Evolutionary conservation across 1,140 invertebrate species (phyloP), one percentile per base, ranked within the genome.

Genomic region (Leptestheria dahalacensis): DNA sequence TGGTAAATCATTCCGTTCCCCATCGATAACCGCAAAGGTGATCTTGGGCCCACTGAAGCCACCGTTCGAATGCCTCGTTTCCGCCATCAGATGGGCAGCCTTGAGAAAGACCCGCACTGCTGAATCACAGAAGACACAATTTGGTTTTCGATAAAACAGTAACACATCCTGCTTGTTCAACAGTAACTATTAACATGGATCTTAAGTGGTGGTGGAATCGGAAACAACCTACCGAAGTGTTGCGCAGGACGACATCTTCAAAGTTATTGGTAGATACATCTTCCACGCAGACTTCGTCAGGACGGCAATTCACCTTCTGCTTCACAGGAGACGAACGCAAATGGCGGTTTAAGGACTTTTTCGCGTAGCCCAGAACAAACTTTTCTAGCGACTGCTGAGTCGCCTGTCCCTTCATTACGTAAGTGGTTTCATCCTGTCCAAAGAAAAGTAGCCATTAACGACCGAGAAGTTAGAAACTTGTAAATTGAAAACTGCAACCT

Each of bases 1-100:
- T 2, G 85, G 84, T 56, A 90, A 72, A 72, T 88, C 85, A 72
- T 90, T 86, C 1, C 76, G 75, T 65, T 86, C 81, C 15, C 82
- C 85, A 72, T 90, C 85, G n/a, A 90, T 77, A 49, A 84, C 77
- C 12, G 78, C 78, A 66, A 88, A 82, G 48, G 70, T 65, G 9
- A 85, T 67, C 65, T 76, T 71, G 51, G 74, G 66, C 63, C 82
- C 73, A 15, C 33, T 1, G 26, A 1, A 29, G 4, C 18, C 12
- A 10, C 21, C 12, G 33, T 21, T 23, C 11, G 4, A 51, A 4
- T 23, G 15, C 1, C 2, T n/a, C 33, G 2, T 53, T 73, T 67
- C 3, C 69, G 66, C 46, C 85, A 77, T 57, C 80, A 78, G 68
- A 20, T 77, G 71, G n/a, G 85, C 81, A 18, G 83, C 73, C 29